Evolutionary conservation across 2,888 invertebrate genomes (phyloP), one percentile per base, ranked within the genome.

Genomic region (Branchellion lobata): DNA sequence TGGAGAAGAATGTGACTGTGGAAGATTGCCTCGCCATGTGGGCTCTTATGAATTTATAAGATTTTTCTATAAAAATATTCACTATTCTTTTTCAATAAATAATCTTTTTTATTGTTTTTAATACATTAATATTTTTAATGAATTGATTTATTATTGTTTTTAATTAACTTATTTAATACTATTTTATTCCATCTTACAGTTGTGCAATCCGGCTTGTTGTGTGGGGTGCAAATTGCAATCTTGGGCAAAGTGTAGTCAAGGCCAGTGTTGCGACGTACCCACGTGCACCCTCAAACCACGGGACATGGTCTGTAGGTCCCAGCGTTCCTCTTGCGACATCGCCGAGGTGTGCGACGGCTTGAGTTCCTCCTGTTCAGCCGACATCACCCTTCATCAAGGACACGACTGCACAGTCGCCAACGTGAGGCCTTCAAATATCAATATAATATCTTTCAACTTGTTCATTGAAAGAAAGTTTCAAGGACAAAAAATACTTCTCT

Each of bases 1-100:
- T 11, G 76, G 76, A 57, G 76, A 76, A 36, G 34, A 57, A 11
- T 76, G 76, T 61, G 76, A 76, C 36, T 76, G 76, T 61, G 76
- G 76, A 0, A 76, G 76, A 76, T 18, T 61, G 21, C 57, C 76
- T 33, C 29, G 24, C 8, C 27, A 51, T 1, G 74, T 74, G 21
- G 21, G 47, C 5, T 27, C 24, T 74, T 3, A 24, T 8, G 5
- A 40, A 40, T 40, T 40, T n/a, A n/a, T n/a, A n/a, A 40, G 40
- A 8, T 40, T 40, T 40, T 5, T 8, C 5, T 40, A 40, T 40
- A 8, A 8, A 40, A 40, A 40, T 14, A 8, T 40, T 5, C 40
- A 40, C 5, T 8, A 40, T 8, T 40, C 40, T 40, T 5, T 8
- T 40, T 8, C 8, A 40, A 40, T 40, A 40, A 40, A 40, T 8